Conservation (phyloP, 2,113 vertebrate genomes). For the Noctilio leporinus region DNA sequence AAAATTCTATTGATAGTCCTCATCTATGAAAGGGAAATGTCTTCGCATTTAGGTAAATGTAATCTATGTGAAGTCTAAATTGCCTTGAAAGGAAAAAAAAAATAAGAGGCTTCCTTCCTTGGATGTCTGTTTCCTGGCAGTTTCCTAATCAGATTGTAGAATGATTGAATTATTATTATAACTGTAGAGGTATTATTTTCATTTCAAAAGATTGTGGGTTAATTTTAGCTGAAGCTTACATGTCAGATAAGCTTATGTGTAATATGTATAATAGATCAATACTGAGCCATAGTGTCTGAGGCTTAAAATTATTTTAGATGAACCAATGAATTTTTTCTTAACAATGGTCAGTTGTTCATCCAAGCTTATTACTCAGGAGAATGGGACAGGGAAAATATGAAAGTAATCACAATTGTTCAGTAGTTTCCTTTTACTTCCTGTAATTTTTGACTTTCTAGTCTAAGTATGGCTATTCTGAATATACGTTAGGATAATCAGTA, state of each 20-base stretch:
- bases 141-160: constrained; percentile 41
- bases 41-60: neutral
- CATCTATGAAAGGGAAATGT: constrained; percentile 44
- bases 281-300: neutral
- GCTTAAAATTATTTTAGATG: constrained; percentile 12
- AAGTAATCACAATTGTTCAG: neutral
- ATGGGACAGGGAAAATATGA: neutral
- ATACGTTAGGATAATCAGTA: neutral
- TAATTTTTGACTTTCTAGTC: neutral
- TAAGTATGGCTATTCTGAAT: neutral
- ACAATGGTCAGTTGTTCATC: neutral
- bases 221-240: constrained; percentile 31
- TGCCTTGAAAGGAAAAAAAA: constrained; percentile 52
- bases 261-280: constrained; percentile 1
- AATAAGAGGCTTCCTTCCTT: constrained; percentile 49
- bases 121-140: constrained; percentile 10
- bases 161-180: constrained; percentile 27
- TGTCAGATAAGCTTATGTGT: constrained; percentile 7
- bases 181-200: constrained; percentile 3
- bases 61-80: constrained; percentile 63
- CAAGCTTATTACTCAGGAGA: neutral
- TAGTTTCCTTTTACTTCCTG: neutral
- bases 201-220: constrained; percentile 20
- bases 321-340: neutral
- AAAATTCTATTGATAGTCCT: constrained; percentile 39